These are phyloP conservation scores for Drosophila subsilvestris DNA, from an alignment of 2,888 invertebrate genomes.

Conservation along the genomic window DNA sequence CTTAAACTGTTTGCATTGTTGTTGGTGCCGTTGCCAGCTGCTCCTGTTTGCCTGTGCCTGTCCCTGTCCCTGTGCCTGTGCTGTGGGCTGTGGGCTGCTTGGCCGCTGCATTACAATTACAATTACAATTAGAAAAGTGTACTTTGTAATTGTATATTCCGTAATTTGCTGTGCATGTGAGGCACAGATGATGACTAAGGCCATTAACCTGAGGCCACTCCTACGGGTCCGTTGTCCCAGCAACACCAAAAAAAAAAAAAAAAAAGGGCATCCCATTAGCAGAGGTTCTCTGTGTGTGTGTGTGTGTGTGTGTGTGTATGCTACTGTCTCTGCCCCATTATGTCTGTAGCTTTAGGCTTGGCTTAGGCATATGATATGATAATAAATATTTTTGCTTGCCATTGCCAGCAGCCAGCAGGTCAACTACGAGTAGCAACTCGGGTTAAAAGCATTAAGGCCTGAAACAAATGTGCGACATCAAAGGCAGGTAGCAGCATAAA, in stretches of 20 bases:
- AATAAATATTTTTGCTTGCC: slow-evolving; percentile 34
- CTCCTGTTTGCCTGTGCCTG: slow-evolving; percentile 49
- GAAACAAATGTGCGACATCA: slow-evolving; percentile 9
- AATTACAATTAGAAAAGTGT: slow-evolving; percentile 69
- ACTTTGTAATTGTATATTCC: slow-evolving; percentile 72
- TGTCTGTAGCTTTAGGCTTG: slow-evolving; percentile 26
- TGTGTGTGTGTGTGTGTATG: too few relatives aligned
- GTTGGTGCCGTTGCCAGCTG: slow-evolving; percentile 20
- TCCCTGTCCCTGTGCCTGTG: too few relatives aligned
- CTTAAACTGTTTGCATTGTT: slow-evolving; percentile 76
- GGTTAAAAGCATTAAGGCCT: slow-evolving; percentile 8
- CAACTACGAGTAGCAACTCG: slow-evolving; percentile 4
- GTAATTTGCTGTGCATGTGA: slow-evolving; percentile 59
- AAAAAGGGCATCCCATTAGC: slow-evolving; percentile 30
- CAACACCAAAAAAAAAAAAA: slow-evolving; percentile 23
- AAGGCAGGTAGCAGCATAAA: neutral
- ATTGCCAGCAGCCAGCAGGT: neutral
- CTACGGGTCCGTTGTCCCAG: slow-evolving; percentile 13
- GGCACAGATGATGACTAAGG: slow-evolving; percentile 40
- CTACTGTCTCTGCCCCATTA: slow-evolving; percentile 9
- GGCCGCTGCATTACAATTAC: slow-evolving; percentile 76
- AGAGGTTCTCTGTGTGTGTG: neutral
- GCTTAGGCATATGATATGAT: slow-evolving; percentile 35
- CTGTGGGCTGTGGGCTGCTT: slow-evolving; percentile 38
- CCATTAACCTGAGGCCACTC: slow-evolving; percentile 48